phyloP scores from a whole-genome alignment of 1,140 invertebrate species.

The Apis cerana region DNA sequence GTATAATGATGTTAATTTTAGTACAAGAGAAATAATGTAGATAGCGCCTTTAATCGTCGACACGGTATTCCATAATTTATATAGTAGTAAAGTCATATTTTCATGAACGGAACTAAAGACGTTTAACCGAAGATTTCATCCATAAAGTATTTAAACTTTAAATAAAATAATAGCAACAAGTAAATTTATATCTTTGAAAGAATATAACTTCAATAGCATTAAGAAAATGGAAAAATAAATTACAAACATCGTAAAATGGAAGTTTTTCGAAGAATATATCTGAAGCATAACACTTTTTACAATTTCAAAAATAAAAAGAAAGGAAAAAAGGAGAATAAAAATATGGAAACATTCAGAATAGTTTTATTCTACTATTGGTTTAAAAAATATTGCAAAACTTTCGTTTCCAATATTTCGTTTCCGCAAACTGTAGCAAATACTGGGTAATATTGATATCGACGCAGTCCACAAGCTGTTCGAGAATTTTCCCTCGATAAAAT shows the following conservation, averaged over 20 bases:
- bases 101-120: no score
- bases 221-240: background rate
- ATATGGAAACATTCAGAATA: background rate
- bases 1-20: no score
- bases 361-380: background rate
- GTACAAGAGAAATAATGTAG: no score
- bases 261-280: no score
- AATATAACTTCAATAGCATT: background rate
- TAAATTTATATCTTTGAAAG: no score
- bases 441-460: constrained; percentile 18
- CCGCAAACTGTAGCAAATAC: background rate
- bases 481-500: constrained; percentile 36
- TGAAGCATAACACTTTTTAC: background rate
- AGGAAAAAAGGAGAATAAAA: background rate
- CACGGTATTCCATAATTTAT: no score
- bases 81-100: no score
- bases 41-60: no score
- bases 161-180: no score
- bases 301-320: no score
- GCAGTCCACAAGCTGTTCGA: background rate
- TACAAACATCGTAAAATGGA: background rate
- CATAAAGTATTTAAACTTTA: no score
- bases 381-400: background rate
- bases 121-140: no score
- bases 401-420: background rate